A percentile compares a stretch with the other conserved stretches of the same genome.
Evolutionary conservation across 30 jellyfish, hydroid and myxozoan species (phyloP).

Genomic region (Pelagia noctiluca): DNA sequence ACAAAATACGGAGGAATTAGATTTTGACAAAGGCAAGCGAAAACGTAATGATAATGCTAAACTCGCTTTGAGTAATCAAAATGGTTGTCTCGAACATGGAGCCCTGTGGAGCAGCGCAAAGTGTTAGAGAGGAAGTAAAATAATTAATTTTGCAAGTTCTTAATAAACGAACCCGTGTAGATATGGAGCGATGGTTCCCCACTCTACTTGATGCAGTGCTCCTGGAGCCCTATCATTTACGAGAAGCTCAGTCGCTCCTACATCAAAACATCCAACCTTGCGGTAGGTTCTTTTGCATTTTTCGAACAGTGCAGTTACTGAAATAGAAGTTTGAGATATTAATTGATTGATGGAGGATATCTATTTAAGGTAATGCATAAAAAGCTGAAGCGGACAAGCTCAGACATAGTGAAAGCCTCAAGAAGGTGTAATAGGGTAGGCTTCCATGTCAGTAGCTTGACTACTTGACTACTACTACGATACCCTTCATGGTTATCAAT

Average conservation of each 20-base stretch:
- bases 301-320: neutral
- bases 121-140: neutral
- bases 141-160: no score
- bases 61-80: neutral
- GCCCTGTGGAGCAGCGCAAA: neutral
- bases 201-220: neutral
- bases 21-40: neutral
- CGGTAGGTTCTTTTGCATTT: neutral
- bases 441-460: no score
- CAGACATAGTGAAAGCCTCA: no score
- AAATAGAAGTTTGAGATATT: no score
- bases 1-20: neutral
- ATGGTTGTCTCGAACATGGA: neutral
- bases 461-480: no score
- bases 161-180: neutral
- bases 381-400: no score
- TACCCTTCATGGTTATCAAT: no score
- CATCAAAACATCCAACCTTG: neutral
- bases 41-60: no score
- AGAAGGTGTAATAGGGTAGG: no score
- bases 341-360: no score
- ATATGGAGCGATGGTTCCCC: neutral
- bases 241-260: neutral
- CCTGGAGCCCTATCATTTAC: neutral
- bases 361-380: no score